phyloP scores from a whole-genome alignment of 2,797 vertebrate species.

The Ctenochaetus hawaiiensis region DNA sequence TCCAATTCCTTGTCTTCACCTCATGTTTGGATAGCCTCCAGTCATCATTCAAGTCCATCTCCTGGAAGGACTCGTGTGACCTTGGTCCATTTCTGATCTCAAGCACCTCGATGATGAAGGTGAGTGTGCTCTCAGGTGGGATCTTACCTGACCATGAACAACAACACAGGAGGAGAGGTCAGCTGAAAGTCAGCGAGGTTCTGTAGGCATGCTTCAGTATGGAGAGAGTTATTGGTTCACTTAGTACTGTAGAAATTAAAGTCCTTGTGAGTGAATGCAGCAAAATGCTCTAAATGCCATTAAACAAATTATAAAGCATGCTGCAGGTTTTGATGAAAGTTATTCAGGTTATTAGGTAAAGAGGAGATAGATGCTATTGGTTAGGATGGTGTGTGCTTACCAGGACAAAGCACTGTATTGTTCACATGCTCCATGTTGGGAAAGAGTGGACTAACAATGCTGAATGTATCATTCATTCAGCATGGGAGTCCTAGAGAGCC shows the following conservation, averaged over 20 bases:
- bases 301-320: background rate
- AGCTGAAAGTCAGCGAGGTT: constrained; percentile 12
- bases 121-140: constrained; percentile 94
- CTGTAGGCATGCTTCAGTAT: background rate
- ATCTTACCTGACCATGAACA: constrained; percentile 90
- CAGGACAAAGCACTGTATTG: constrained; percentile 55
- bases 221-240: background rate
- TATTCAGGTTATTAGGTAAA: background rate
- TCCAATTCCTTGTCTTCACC: constrained; percentile 75
- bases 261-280: background rate
- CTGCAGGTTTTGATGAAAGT: constrained; percentile 14
- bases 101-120: constrained; percentile 93
- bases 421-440: constrained; percentile 69
- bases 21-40: constrained; percentile 96
- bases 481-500: constrained; percentile 48
- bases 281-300: background rate
- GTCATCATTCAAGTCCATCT: constrained; percentile 99
- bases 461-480: constrained; percentile 60
- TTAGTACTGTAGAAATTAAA: background rate
- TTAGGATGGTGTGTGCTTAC: constrained; percentile 66
- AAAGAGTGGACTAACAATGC: constrained; percentile 44
- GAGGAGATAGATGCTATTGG: constrained; percentile 8
- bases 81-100: constrained; percentile 97
- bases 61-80: constrained; percentile 97
- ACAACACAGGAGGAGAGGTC: constrained; percentile 21